These are phyloP conservation scores for Andrena bicolor DNA, from an alignment of 2,888 invertebrate genomes.

Conservation along the genomic window DNA sequence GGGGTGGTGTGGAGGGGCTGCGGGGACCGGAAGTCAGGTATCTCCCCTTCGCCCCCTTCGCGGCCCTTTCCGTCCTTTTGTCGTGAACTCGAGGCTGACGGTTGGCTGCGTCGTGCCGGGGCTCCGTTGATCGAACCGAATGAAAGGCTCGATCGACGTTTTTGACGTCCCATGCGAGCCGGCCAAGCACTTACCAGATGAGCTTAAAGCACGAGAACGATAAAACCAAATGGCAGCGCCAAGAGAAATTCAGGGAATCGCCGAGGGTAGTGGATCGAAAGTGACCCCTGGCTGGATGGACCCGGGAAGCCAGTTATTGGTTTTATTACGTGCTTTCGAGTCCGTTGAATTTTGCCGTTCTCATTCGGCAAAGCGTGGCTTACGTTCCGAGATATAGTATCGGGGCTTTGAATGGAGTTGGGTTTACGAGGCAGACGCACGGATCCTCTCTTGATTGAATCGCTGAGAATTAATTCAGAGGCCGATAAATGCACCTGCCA, in stretches of 20 bases:
- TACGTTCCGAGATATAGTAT: neutral
- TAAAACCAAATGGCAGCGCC: conserved; percentile 65
- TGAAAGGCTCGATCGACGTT: conserved; percentile 74
- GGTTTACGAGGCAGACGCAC: neutral
- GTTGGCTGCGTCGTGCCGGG: conserved; percentile 54
- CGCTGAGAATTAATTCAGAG: neutral
- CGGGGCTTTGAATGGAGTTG: neutral
- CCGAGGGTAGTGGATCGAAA: conserved; percentile 42
- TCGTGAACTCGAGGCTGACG: conserved; percentile 56
- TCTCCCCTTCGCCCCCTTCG: neutral
- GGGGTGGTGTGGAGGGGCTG: neutral
- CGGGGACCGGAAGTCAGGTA: conserved; percentile 63
- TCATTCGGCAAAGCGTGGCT: conserved; percentile 14
- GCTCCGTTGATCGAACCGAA: conserved; percentile 66
- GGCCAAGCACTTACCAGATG: conserved; percentile 71
- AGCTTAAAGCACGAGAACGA: conserved; percentile 65
- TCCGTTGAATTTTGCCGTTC: conserved; percentile 33
- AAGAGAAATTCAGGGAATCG: conserved; percentile 62
- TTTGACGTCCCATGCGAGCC: conserved; percentile 68
- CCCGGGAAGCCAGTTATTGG: conserved; percentile 35
- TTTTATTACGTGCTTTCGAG: conserved; percentile 48
- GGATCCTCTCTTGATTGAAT: neutral
- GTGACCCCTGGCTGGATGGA: conserved; percentile 33
- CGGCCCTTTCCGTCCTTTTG: conserved; percentile 59
- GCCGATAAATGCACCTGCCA: neutral